Evolutionary conservation across 2,113 vertebrate species (phyloP), one percentile per base, ranked within the genome.

Genomic region (Gopherus flavomarginatus): DNA sequence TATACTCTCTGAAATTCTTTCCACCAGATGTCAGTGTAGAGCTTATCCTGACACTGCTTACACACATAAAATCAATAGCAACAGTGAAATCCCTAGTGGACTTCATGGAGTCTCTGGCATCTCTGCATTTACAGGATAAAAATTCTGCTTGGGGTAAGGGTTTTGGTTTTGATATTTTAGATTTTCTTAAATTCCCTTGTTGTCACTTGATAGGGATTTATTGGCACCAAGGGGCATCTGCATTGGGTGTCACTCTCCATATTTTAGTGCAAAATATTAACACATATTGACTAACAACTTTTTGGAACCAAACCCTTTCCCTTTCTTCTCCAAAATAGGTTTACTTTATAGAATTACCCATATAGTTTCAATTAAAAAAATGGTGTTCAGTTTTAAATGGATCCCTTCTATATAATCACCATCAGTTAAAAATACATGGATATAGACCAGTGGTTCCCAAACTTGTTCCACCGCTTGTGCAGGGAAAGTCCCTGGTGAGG

Each of bases 291-390:
- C 85, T 95, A 97, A 85, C 44, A 54, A 5, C 44, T 47, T 44
- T 77, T 77, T 47, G 86, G 53, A 95, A 54, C 38, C 56, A 88
- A 97, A 90, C 56, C 91, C 52, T 21, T 16, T 56, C 11, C 16
- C 8, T 92, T 94, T 91, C 56, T 81, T 95, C 79, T 91, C 54
- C 62, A 72, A 95, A 96, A 56, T 82, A 5, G 0, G 12, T 38
- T 38, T 38, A 38, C 19, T 72, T 72, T 72, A 86, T 47, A 19
- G 85, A 88, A 93, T 92, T 92, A 90, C 12, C 91, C 13, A 90
- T 27, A 78, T 78, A 78, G 90, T 96, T 95, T 97, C 80, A 84
- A 59, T 50, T 93, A 62, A 97, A 44, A 44, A 87, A 94, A 95
- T 94, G 79, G n/a, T 95, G 35, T 86, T 69, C 31, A 42, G 31